phyloP scores from a whole-genome alignment of 1,140 invertebrate species.

The Ostrea denselamellosa region DNA sequence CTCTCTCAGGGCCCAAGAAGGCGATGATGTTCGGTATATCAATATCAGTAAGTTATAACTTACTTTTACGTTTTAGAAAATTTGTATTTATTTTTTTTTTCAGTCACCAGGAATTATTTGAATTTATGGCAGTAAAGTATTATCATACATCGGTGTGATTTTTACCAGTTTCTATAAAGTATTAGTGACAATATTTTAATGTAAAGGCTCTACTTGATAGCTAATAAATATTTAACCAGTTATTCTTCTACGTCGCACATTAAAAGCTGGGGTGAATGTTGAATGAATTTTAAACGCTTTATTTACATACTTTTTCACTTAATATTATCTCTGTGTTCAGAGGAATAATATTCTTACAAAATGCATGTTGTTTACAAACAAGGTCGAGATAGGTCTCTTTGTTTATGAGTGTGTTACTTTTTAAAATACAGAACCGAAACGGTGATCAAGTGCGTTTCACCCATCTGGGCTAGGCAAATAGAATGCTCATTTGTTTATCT shows the following conservation, averaged over 20 bases:
- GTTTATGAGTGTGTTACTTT: slow-evolving; percentile 5
- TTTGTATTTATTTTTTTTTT: background rate
- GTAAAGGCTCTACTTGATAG: background rate
- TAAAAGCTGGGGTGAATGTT: background rate
- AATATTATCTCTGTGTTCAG: background rate
- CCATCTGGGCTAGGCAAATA: background rate
- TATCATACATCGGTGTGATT: no score
- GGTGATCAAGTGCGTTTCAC: slow-evolving; percentile 20
- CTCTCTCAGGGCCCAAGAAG: background rate
- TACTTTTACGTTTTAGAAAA: background rate
- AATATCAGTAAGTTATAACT: background rate
- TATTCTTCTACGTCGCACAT: background rate
- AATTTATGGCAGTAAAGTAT: background rate
- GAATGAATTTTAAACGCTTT: background rate
- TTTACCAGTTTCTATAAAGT: no score
- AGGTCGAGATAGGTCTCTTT: background rate
- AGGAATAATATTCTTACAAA: background rate
- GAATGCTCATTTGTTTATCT: background rate
- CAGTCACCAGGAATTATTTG: background rate
- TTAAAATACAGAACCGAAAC: slow-evolving; percentile 27
- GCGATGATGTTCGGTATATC: background rate
- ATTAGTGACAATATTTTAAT: background rate
- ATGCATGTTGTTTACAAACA: slow-evolving; percentile 27
- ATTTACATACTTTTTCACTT: slow-evolving; percentile 24
- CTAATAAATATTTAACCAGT: background rate